Percentiles rank a stretch among this genome's conserved stretches.
Evolutionary conservation across 2,797 vertebrate species (phyloP).

Genomic region (Helarctos malayanus): DNA sequence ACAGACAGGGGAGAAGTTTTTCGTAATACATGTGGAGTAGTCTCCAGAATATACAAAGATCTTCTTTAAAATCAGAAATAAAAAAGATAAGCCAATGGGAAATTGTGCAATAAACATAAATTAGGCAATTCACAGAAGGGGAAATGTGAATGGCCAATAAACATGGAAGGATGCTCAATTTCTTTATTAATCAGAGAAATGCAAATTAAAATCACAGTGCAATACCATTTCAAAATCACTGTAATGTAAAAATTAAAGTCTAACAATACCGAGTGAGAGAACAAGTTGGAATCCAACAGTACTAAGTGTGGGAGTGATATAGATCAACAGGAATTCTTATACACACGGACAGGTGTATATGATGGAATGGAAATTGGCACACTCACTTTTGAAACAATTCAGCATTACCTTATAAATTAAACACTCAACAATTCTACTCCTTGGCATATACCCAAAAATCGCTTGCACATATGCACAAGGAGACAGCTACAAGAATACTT

Average conservation of each 20-base stretch:
- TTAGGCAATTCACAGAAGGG: neutral
- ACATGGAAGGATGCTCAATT: neutral
- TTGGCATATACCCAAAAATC: neutral
- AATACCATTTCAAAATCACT: neutral
- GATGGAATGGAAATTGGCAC: neutral
- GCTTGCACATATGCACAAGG: neutral
- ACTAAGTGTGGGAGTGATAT: neutral
- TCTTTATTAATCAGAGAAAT: neutral
- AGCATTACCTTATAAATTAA: neutral
- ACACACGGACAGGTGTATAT: neutral
- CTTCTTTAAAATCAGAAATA: neutral
- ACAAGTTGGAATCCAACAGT: neutral
- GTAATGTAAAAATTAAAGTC: neutral
- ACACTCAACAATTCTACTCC: neutral
- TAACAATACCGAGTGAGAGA: neutral
- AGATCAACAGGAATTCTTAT: neutral
- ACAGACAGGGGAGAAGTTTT: neutral
- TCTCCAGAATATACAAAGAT: neutral
- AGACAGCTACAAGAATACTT: slow-evolving; percentile 9
- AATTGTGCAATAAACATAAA: neutral
- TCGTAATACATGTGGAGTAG: neutral
- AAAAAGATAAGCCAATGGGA: neutral
- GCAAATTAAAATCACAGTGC: neutral
- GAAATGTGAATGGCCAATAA: neutral
- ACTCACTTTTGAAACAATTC: slow-evolving; percentile 1